These are phyloP conservation scores for Melanerpes formicivorus DNA, from an alignment of 2,113 vertebrate genomes.

Conservation along the genomic window DNA sequence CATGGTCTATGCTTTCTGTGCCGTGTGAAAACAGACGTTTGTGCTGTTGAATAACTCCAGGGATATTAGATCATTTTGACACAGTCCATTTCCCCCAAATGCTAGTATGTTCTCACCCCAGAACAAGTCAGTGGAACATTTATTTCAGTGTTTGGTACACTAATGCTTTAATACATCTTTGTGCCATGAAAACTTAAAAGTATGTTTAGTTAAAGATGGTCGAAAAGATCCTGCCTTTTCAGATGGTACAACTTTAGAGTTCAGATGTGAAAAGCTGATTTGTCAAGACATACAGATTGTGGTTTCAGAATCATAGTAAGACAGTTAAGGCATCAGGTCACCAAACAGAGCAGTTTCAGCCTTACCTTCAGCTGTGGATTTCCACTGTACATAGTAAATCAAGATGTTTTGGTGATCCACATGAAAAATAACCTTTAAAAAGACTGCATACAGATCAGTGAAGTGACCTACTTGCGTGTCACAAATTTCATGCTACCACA, in stretches of 20 bases:
- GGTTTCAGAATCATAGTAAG: neutral
- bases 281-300: neutral
- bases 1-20: neutral
- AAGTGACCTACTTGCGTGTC: neutral
- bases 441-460: neutral
- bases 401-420: neutral
- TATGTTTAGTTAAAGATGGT: neutral
- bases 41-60: neutral
- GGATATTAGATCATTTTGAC: neutral
- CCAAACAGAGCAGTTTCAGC: neutral
- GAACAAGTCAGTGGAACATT: neutral
- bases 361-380: neutral
- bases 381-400: neutral
- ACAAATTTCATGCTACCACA: neutral
- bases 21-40: neutral
- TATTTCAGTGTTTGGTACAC: neutral
- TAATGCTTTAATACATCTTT: neutral
- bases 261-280: neutral
- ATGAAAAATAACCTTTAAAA: neutral
- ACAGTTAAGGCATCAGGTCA: neutral
- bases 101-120: neutral
- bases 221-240: neutral
- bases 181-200: neutral
- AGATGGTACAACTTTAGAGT: neutral
- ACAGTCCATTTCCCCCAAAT: neutral